phyloP scores from a whole-genome alignment of 2,797 vertebrate species.

The Limnodromus scolopaceus region DNA sequence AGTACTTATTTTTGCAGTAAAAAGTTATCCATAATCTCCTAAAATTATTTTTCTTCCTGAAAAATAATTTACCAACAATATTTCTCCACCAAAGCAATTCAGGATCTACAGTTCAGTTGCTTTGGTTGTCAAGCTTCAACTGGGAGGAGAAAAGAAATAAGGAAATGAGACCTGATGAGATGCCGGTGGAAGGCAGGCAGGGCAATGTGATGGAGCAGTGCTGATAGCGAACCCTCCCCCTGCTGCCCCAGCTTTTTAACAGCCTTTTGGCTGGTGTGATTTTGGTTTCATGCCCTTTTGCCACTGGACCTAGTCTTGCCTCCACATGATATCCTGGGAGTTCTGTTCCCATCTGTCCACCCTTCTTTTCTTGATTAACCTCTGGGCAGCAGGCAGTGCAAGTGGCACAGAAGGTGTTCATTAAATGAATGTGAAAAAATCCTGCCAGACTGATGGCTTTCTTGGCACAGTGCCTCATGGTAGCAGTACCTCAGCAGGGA shows the following conservation, averaged over 20 bases:
- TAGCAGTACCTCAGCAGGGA: background rate
- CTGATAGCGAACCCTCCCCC: background rate
- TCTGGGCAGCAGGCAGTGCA: background rate
- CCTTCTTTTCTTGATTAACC: background rate
- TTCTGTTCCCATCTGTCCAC: background rate
- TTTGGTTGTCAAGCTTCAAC: background rate
- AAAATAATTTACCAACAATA: background rate
- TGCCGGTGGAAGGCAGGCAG: background rate
- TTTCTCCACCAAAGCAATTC: background rate
- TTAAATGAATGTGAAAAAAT: background rate
- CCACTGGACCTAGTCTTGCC: background rate
- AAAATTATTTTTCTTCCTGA: background rate
- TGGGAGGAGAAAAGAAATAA: background rate
- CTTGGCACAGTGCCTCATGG: background rate
- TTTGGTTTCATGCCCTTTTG: background rate
- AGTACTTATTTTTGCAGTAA: background rate
- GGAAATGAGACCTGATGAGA: background rate
- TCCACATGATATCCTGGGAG: background rate
- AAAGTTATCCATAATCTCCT: background rate
- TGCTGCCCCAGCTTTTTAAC: background rate
- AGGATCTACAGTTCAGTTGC: background rate
- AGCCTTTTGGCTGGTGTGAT: background rate
- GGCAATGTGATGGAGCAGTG: background rate
- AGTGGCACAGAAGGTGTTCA: background rate
- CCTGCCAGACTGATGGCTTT: background rate